Evolutionary conservation across 2,888 invertebrate genomes (phyloP).

Genomic region (Eilema griseolum): DNA sequence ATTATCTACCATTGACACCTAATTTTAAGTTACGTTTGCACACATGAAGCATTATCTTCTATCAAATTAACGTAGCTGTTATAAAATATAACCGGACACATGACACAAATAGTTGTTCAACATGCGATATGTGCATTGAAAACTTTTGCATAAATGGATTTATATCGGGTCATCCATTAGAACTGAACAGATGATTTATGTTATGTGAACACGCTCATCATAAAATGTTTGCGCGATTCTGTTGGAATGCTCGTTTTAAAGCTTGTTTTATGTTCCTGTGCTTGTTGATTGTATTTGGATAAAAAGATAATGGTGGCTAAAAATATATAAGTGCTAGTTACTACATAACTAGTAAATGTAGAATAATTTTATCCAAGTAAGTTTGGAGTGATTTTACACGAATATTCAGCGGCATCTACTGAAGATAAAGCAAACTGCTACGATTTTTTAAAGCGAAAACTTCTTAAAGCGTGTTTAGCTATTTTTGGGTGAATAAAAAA

Average conservation of each 20-base stretch:
- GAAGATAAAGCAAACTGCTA: no score
- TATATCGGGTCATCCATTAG: constrained; percentile 80
- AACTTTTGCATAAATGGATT: constrained; percentile 83
- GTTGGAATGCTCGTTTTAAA: constrained; percentile 24
- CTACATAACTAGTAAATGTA: background rate
- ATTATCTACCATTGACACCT: background rate
- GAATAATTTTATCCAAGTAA: no score
- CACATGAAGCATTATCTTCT: constrained; percentile 24
- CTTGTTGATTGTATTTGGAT: constrained; percentile 5
- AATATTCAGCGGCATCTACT: no score
- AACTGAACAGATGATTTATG: constrained; percentile 72
- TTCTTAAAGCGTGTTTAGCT: no score
- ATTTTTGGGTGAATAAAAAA: no score
- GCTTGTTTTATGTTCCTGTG: constrained; percentile 17
- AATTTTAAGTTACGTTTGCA: background rate
- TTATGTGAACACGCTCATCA: constrained; percentile 67
- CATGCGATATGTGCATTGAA: constrained; percentile 84
- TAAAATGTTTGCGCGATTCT: constrained; percentile 49
- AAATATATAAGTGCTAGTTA: background rate
- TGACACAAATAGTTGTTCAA: constrained; percentile 66
- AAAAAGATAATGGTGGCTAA: background rate
- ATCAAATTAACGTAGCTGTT: constrained; percentile 46
- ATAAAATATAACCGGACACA: constrained; percentile 43
- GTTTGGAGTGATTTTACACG: no score
- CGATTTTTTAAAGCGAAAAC: no score